phyloP scores from a whole-genome alignment of 2,797 vertebrate species.

The Eptatretus atami region DNA sequence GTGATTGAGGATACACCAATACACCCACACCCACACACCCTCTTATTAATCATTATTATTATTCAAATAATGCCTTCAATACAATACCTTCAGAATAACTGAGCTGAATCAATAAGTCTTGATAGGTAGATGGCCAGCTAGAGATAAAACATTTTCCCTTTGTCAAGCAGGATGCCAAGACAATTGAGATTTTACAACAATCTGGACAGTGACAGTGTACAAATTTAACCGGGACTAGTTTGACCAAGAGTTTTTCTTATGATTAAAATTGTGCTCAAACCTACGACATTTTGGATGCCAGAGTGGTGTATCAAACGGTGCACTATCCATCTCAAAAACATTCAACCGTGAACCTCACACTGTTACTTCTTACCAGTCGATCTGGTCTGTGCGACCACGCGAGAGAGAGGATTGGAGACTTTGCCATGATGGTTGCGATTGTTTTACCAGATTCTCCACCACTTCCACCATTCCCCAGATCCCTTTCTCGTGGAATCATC shows the following conservation, averaged over 20 bases:
- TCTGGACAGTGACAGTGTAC: background rate
- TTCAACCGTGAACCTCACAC: fast-evolving
- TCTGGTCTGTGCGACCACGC: slow-evolving; percentile 92
- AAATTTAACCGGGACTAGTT: background rate
- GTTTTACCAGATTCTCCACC: slow-evolving; percentile 23
- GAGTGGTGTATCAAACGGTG: background rate
- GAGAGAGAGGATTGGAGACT: slow-evolving; percentile 61
- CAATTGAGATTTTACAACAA: too few relatives aligned
- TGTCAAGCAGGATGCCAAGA: too few relatives aligned
- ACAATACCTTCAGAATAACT: too few relatives aligned
- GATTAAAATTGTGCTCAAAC: background rate
- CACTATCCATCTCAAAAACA: background rate
- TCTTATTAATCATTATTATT: too few relatives aligned
- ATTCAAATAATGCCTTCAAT: too few relatives aligned
- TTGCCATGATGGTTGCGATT: slow-evolving; percentile 92
- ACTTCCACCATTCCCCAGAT: too few relatives aligned
- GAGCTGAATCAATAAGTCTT: too few relatives aligned
- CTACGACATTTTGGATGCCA: slow-evolving; percentile 7
- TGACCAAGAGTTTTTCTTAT: background rate
- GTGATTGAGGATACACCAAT: too few relatives aligned
- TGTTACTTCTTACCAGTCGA: slow-evolving; percentile 34
- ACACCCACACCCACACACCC: too few relatives aligned
- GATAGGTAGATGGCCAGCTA: too few relatives aligned
- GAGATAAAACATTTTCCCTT: too few relatives aligned
- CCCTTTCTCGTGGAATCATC: too few relatives aligned